phyloP scores from a whole-genome alignment of 2,797 vertebrate genomes.

The Cygnus olor region DNA sequence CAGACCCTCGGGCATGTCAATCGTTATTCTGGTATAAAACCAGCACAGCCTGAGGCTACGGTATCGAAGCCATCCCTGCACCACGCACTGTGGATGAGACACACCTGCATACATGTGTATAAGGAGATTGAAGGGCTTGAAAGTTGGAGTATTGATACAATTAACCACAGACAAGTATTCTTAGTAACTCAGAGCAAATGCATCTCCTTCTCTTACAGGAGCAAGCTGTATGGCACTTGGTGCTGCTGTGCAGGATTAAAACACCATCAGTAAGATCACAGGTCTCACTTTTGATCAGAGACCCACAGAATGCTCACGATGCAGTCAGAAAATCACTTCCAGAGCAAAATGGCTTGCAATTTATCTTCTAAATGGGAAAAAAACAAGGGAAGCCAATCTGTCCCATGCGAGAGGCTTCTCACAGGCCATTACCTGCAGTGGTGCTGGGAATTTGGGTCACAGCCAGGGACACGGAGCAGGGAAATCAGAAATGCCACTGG shows the following conservation, averaged over 20 bases:
- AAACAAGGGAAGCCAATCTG: not conserved
- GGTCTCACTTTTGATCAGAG: not conserved
- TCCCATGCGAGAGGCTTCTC: not conserved
- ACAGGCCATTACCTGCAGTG: not conserved
- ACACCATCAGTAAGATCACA: not conserved
- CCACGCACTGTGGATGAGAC: not conserved
- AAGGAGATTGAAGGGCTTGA: not conserved
- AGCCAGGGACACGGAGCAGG: not conserved
- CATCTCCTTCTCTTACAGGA: not conserved
- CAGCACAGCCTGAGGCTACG: no score
- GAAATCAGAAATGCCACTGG: not conserved
- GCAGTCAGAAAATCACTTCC: not conserved
- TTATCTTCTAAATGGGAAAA: not conserved
- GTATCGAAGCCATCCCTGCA: not conserved
- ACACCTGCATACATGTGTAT: rapidly evolving
- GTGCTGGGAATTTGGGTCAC: no score
- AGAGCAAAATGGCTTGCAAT: not conserved
- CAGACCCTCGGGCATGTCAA: no score
- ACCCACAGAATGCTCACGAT: rapidly evolving
- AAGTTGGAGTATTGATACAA: not conserved
- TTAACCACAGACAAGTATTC: not conserved
- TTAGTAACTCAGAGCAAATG: not conserved
- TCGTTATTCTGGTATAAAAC: not conserved
- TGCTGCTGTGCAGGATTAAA: not conserved
- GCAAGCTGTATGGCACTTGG: rapidly evolving